These are phyloP conservation scores for Lepidocyrtoides sp. DNA, from an alignment of 2,888 invertebrate genomes.

Conservation along the genomic window DNA sequence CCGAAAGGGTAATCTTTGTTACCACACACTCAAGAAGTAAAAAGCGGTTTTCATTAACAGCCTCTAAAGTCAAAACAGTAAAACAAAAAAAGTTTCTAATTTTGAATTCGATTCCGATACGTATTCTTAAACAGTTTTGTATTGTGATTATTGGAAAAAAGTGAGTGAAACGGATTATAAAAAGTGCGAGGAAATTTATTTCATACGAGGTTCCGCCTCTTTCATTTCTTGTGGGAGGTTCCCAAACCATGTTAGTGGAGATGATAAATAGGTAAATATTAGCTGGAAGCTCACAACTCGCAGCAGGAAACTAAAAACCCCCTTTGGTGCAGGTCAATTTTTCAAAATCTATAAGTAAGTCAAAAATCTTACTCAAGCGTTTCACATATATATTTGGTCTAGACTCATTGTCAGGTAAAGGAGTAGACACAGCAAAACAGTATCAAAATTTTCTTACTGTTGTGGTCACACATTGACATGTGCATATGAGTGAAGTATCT, in stretches of 20 bases:
- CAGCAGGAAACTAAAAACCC: conserved; percentile 86
- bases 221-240: conserved; percentile 81
- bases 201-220: conserved; percentile 80
- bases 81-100: conserved; percentile 71
- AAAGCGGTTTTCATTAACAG: neutral
- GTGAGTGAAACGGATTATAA: conserved; percentile 79
- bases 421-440: neutral
- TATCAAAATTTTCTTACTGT: conserved; percentile 31
- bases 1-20: conserved; percentile 18
- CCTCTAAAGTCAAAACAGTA: conserved; percentile 62
- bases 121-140: conserved; percentile 53
- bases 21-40: neutral
- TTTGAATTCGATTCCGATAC: conserved; percentile 79
- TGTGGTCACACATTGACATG: conserved; percentile 76
- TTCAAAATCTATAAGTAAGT: conserved; percentile 82
- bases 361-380: conserved; percentile 68
- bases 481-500: conserved; percentile 77
- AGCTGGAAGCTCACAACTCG: conserved; percentile 85
- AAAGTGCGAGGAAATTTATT: conserved; percentile 84
- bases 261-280: conserved; percentile 85
- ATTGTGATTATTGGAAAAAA: conserved; percentile 78
- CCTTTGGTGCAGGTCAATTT: conserved; percentile 85
- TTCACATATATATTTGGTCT: conserved; percentile 53
- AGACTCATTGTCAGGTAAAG: neutral
- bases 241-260: conserved; percentile 83